Evolutionary conservation across 2,797 vertebrate species (phyloP).

Genomic region (Chloroceryle amazona): DNA sequence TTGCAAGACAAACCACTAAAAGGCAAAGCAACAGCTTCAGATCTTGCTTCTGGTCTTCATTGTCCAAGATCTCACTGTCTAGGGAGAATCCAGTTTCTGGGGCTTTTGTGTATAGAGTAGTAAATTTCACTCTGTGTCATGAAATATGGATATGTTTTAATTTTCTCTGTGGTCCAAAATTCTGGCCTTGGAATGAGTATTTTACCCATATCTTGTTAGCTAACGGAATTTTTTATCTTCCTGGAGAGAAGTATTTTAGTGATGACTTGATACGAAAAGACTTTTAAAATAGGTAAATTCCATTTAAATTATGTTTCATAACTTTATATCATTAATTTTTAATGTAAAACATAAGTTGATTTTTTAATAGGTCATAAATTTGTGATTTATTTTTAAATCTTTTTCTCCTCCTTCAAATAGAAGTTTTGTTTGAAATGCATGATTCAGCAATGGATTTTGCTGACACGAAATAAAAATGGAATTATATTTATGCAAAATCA

Average conservation of each 20-base stretch:
- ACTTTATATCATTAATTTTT: neutral
- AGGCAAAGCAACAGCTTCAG: neutral
- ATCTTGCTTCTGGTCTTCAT: neutral
- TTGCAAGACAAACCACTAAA: neutral
- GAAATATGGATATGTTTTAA: neutral
- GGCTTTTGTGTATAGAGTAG: neutral
- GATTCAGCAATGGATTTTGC: neutral
- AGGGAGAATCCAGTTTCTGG: accelerated
- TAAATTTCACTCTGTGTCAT: neutral
- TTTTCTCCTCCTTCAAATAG: neutral
- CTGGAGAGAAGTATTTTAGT: neutral
- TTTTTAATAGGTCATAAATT: neutral
- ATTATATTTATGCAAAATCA: slow-evolving; percentile 24
- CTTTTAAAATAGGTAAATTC: neutral
- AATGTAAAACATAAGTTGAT: neutral
- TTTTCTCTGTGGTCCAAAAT: neutral
- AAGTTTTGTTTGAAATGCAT: neutral
- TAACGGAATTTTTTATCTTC: neutral
- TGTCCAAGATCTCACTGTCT: neutral
- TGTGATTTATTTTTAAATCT: neutral
- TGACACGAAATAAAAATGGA: neutral
- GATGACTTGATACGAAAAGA: neutral
- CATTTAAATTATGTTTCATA: neutral
- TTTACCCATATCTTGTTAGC: neutral
- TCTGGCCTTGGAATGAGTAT: neutral